Evolutionary conservation across 2,888 invertebrate species (phyloP), one percentile per base, ranked within the genome.

Genomic region (Agrenia bidenticulata): DNA sequence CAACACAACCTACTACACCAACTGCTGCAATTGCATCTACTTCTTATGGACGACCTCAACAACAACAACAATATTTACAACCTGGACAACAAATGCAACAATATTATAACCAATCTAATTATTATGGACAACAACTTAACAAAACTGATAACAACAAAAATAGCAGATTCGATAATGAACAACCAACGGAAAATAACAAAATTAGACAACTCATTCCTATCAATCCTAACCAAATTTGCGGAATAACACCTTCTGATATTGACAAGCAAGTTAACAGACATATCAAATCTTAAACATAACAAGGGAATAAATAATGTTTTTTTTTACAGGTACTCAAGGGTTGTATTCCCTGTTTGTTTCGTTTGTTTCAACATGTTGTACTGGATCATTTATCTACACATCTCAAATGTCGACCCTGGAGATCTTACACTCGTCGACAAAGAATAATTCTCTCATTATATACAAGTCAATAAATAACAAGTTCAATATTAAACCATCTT

Each of bases 321-420:
- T 21, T 50, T 19, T 41, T 37, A 11, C 63, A 74, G 74, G 70
- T 96, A 97, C 82, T 95, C 96, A 69, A 88, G 98, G 79, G 93
- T 97, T 82, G 89, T 95, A 78, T 98, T 98, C 82, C 98, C 98
- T 57, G 92, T 96, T 78, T 92, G 96, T 84, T 98, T 97, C 85
- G 90, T 97, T 73, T 92, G 96, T 83, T 98, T 98, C 87, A 97
- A 98, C 83, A 87, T 94, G 77, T 93, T 94, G 92, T 94, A 94
- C 84, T 94, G 94, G 94, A 94, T 94, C 82, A 94, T 94, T 80
- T 94, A 94, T 81, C 85, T 94, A 78, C 93, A 94, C 86, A 94
- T 94, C 81, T 92, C 92, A 80, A 93, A 94, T 84, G 93, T 93
- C 79, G 92, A 93, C 78, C 92, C 92, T 81, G 92, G 93, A 81